Evolutionary conservation across 2,797 vertebrate genomes (phyloP), one percentile per base, ranked within the genome.

Genomic region (Serranus cabrilla): DNA sequence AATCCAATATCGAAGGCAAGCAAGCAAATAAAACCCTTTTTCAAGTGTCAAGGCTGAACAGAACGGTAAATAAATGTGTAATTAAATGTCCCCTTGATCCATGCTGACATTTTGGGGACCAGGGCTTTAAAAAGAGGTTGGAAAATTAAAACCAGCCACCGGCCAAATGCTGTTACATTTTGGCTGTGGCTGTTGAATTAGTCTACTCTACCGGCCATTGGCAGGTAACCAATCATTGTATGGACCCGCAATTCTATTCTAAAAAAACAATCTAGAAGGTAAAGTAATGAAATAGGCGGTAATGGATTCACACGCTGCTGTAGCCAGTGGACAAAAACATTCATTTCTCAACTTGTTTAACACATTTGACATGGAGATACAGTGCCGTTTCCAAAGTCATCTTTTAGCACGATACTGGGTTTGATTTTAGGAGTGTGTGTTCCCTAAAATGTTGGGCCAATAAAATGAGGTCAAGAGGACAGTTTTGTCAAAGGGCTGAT

Each of bases 221-320:
- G 85, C 84, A 90, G 73, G 76, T 86, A 83, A 89, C 83, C 82
- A 87, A 83, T 87, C 80, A 88, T 69, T 80, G 84, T 74, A 64
- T 67, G 77, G 59, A 72, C 56, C 66, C 31, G 57, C 55, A 68
- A 11, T 74, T 58, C 57, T 80, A 27, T 78, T 86, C 54, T 74
- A 46, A 80, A 78, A 80, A 78, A 76, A 3, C 71, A 80, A 80
- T 87, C 83, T 72, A 21, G 54, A 71, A 45, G 64, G 56, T 69
- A 81, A 80, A 85, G 71, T 78, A 84, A 90, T 88, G 74, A 82
- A 88, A 78, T 65, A 27, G 64, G 56, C 27, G 0, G 14, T 74
- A 83, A 84, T 85, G 57, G 65, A 88, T 81, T 74, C 55, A 65
- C 75, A 74, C 17, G 2, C 25, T 31, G 34, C 58, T 69, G 58